phyloP scores from a whole-genome alignment of 2,113 vertebrate species.

The Puntigrus tetrazona region DNA sequence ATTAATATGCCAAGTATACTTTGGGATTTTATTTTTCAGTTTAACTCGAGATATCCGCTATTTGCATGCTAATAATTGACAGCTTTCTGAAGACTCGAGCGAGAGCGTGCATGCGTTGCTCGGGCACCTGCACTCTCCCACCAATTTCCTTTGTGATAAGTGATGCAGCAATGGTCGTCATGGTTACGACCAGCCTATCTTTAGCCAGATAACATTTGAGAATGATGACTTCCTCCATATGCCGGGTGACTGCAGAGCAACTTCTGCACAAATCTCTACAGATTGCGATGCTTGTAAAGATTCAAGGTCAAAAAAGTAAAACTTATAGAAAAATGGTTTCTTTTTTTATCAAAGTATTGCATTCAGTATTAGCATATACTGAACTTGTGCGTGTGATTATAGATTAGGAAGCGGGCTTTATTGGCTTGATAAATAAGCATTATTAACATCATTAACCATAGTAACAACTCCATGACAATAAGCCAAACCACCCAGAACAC shows the following conservation, averaged over 20 bases:
- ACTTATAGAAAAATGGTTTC: neutral
- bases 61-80: constrained; percentile 55
- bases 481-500: too few species aligned
- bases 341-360: neutral
- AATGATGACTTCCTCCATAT: constrained; percentile 48
- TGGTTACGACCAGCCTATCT: constrained; percentile 56
- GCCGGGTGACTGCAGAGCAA: constrained; percentile 25
- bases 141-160: constrained; percentile 56
- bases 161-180: constrained; percentile 57
- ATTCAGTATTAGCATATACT: neutral
- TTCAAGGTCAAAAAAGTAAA: neutral
- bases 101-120: constrained; percentile 37
- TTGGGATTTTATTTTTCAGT: neutral
- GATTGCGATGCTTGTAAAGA: constrained; percentile 31
- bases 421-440: neutral
- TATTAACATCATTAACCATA: too few species aligned
- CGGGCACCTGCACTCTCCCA: constrained; percentile 51
- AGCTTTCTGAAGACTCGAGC: constrained; percentile 53
- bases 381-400: neutral
- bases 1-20: neutral
- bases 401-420: too few species aligned
- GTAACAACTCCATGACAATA: too few species aligned
- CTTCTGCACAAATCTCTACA: constrained; percentile 8
- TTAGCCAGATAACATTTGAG: constrained; percentile 60
- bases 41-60: neutral